Conservation (phyloP, 2,888 invertebrate genomes). For the Actias luna region DNA sequence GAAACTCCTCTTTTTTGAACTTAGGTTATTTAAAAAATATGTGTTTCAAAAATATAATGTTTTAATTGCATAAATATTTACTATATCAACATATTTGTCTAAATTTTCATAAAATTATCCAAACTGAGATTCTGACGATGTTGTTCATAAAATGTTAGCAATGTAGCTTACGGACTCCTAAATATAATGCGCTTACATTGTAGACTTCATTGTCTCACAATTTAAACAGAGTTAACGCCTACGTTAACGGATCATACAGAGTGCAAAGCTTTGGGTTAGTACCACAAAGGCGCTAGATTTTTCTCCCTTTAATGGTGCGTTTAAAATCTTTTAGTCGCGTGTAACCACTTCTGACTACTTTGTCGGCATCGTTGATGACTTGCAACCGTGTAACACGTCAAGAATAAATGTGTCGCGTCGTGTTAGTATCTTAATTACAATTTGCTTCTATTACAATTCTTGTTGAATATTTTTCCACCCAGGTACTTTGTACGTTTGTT, state of each 20-base stretch:
- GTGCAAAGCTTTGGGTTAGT: slow-evolving; percentile 59
- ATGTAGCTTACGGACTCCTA: slow-evolving; percentile 28
- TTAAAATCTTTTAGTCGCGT: slow-evolving; percentile 54
- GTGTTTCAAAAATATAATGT: not conserved
- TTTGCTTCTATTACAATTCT: not conserved
- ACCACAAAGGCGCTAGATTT: slow-evolving; percentile 45
- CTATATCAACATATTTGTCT: not conserved
- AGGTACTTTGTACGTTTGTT: not conserved
- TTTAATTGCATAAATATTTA: not conserved
- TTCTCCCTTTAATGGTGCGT: slow-evolving; percentile 47
- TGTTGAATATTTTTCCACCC: not conserved
- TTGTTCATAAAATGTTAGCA: not conserved
- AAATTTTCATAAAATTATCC: not conserved
- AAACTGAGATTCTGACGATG: not conserved
- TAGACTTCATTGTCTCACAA: slow-evolving; percentile 32
- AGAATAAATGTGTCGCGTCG: slow-evolving; percentile 11
- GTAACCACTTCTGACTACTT: slow-evolving; percentile 29
- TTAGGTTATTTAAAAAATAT: no score
- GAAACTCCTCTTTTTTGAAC: no score
- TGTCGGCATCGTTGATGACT: slow-evolving; percentile 23
- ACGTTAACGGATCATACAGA: slow-evolving; percentile 14
- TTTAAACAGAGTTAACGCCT: slow-evolving; percentile 16
- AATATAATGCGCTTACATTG: slow-evolving; percentile 22
- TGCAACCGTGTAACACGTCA: slow-evolving; percentile 13
- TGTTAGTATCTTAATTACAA: slow-evolving; percentile 13